Base-by-base conservation (phyloP, 2,888 invertebrate genomes). In the Acrobasis suavella region DNA sequence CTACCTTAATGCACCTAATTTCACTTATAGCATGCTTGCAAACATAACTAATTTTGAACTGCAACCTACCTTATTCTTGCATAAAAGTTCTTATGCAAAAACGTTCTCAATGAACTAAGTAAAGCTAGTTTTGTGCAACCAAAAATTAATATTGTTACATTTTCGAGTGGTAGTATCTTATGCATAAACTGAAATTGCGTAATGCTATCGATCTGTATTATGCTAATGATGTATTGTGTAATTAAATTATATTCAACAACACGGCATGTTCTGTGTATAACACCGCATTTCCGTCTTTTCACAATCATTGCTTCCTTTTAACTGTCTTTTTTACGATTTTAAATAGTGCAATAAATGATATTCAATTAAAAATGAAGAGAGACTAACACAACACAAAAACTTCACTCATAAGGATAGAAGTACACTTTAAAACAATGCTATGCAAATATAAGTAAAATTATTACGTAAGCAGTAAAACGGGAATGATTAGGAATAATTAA, bases 221-320 rank as follows among this genome's bases (percentile, higher is more conserved):
- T 56, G 17, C 17, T 42, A 38, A 52, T 52, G 46, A 46, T 46
- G 46, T 46, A 12, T n/a, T n/a, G n/a, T n/a, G 46, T 14, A 46
- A 46, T 46, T 46, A n/a, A 14, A 12, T 22, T 39, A 39, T 12
- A 2, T 42, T 56, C 39, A 42, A 39, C n/a, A 12, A 32, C 14
- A 32, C 12, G 22, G 52, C 55, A 56, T 56, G 55, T 56, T 39
- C 10, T 39, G 38, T 38, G 22, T 58, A 58, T 58, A 58, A 39
- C 15, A 39, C 14, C 3, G 9, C n/a, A 8, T 59, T 59, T 37
- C 59, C 56, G 42, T 56, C 42, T 56, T 56, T 56, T 17, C 56
- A 32, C 39, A 56, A 22, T 46, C 17, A 56, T 14, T 56, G 12
- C 15, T 9, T 46, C 17, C 17, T 14, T 56, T 14, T 46, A 14